phyloP scores from a whole-genome alignment of 2,113 vertebrate species.

The Megaptera novaeangliae region DNA sequence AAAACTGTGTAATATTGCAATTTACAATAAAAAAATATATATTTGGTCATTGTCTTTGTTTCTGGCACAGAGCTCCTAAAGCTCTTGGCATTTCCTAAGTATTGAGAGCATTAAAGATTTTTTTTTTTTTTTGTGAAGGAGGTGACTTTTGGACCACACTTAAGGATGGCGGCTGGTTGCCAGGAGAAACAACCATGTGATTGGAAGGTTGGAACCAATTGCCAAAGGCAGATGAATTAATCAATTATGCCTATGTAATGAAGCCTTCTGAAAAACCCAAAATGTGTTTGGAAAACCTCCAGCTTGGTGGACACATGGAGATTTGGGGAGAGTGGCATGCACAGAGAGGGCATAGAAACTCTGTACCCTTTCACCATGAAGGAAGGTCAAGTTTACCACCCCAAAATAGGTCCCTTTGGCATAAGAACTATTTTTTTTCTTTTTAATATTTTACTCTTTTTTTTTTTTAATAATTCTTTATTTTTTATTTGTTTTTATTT shows the following conservation, averaged over 20 bases:
- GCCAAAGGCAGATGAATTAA: too few species aligned
- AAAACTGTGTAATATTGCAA: neutral
- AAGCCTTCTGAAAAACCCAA: neutral
- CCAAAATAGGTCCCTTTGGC: neutral
- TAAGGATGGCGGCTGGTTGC: neutral
- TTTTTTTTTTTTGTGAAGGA: neutral
- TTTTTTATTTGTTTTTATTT: too few species aligned
- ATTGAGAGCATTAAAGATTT: neutral
- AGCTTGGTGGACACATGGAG: neutral
- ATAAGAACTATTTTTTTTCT: neutral
- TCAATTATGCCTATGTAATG: too few species aligned
- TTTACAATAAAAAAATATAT: neutral
- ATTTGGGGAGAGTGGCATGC: neutral
- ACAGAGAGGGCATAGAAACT: neutral
- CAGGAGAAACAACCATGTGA: neutral
- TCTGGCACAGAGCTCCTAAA: neutral
- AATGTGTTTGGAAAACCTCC: neutral
- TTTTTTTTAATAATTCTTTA: too few species aligned
- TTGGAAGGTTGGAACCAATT: too few species aligned
- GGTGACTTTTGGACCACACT: neutral
- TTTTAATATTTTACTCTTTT: too few species aligned
- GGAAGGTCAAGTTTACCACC: neutral
- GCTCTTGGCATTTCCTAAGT: neutral
- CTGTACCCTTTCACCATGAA: neutral
- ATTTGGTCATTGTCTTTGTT: neutral